A percentile compares a stretch with the other conserved stretches of the same genome.
These are phyloP conservation scores for Epinephelus fuscoguttatus DNA, from an alignment of 2,113 vertebrate species.

Conservation along the genomic window DNA sequence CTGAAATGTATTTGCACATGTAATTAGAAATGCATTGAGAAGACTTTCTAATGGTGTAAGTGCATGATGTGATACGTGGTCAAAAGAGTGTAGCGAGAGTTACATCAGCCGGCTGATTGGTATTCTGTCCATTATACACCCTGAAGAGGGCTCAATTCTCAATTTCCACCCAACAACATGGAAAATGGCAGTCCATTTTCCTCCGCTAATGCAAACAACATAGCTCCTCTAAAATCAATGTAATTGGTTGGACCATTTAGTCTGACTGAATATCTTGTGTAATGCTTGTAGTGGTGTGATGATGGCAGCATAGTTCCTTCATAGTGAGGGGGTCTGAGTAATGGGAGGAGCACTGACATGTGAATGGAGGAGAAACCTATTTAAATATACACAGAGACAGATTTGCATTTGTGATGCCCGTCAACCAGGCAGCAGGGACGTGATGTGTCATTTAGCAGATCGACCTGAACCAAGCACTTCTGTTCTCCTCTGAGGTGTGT, in stretches of 20 bases:
- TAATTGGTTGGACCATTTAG: constrained; percentile 72
- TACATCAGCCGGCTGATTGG: constrained; percentile 53
- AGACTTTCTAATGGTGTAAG: constrained; percentile 46
- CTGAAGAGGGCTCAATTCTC: constrained; percentile 63
- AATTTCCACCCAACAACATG: constrained; percentile 54
- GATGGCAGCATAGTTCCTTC: constrained; percentile 55
- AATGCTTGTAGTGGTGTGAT: constrained; percentile 52
- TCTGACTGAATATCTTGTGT: constrained; percentile 61
- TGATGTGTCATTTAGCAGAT: constrained; percentile 10
- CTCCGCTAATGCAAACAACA: constrained; percentile 76
- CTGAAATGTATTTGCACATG: constrained; percentile 27
- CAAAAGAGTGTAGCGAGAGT: constrained; percentile 5
- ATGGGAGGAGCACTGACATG: constrained; percentile 28
- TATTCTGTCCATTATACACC: constrained; percentile 59
- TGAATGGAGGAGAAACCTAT: constrained; percentile 23
- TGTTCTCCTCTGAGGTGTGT: not conserved
- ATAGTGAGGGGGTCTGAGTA: constrained; percentile 28
- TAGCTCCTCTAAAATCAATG: constrained; percentile 73
- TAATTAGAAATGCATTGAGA: constrained; percentile 54
- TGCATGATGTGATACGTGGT: constrained; percentile 29
- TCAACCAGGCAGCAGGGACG: constrained; percentile 9
- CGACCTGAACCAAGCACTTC: not conserved
- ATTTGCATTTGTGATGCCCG: constrained; percentile 26
- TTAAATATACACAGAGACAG: constrained; percentile 5
- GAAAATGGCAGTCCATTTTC: constrained; percentile 75